These are phyloP conservation scores for Siniperca scherzeri DNA, from an alignment of 2,797 vertebrate species.

Conservation along the genomic window DNA sequence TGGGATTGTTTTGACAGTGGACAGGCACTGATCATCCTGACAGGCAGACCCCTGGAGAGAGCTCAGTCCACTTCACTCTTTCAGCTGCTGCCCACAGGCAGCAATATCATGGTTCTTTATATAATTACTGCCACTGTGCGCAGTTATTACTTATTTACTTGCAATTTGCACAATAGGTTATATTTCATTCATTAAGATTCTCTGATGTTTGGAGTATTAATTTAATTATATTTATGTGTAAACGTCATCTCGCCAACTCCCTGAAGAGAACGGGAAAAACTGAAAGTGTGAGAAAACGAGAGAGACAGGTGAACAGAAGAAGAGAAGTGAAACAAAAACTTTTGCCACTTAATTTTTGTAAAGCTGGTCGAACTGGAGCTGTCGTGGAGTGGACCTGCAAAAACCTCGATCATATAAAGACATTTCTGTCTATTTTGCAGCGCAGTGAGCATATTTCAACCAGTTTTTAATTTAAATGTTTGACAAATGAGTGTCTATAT, in stretches of 20 bases:
- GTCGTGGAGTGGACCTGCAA: too few relatives aligned
- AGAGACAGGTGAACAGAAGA: background rate
- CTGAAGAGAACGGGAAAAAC: background rate
- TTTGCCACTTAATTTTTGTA: background rate
- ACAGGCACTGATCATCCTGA: too few relatives aligned
- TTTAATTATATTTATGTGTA: background rate
- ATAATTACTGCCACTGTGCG: background rate
- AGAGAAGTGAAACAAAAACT: background rate
- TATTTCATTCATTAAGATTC: background rate
- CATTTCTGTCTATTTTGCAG: too few relatives aligned
- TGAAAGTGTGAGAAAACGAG: background rate
- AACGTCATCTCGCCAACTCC: background rate
- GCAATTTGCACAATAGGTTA: background rate
- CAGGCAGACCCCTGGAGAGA: too few relatives aligned
- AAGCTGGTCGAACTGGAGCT: background rate
- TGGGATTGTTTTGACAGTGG: background rate
- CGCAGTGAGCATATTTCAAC: too few relatives aligned
- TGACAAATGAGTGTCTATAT: too few relatives aligned
- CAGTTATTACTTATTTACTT: background rate
- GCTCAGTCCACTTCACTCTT: too few relatives aligned
- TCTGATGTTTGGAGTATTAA: background rate
- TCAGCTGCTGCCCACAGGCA: background rate
- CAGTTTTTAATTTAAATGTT: too few relatives aligned
- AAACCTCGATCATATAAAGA: too few relatives aligned
- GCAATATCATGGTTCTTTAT: background rate